Evolutionary conservation across 2,797 vertebrate species (phyloP).

Genomic region (Paguma larvata): DNA sequence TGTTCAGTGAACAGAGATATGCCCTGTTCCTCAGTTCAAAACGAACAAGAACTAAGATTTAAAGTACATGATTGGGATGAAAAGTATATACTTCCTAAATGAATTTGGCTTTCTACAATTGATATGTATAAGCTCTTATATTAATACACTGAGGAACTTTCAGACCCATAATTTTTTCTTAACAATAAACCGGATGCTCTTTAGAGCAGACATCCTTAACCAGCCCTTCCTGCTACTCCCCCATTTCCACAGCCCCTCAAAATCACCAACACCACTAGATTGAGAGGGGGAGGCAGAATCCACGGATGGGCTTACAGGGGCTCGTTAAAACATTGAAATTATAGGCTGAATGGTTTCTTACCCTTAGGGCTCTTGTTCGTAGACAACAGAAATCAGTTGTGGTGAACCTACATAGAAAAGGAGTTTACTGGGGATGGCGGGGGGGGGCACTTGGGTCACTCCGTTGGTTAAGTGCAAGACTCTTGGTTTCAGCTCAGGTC

Average conservation of each 20-base stretch:
- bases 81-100: neutral
- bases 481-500: no score
- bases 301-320: accelerated
- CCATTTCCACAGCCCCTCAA: neutral
- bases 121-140: neutral
- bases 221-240: neutral
- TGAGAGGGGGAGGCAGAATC: neutral
- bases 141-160: neutral
- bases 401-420: neutral
- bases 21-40: conserved; percentile 2
- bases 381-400: conserved; percentile 6
- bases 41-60: neutral
- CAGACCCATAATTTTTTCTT: neutral
- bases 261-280: neutral
- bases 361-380: neutral
- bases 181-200: neutral
- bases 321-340: neutral
- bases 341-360: neutral
- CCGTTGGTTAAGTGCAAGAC: no score
- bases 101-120: conserved; percentile 26
- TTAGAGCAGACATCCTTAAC: neutral
- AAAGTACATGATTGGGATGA: neutral
- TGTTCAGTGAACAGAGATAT: neutral
- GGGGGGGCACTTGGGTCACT: no score
- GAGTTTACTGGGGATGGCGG: neutral